phyloP scores from a whole-genome alignment of 2,113 vertebrate genomes.

The Bos javanicus region DNA sequence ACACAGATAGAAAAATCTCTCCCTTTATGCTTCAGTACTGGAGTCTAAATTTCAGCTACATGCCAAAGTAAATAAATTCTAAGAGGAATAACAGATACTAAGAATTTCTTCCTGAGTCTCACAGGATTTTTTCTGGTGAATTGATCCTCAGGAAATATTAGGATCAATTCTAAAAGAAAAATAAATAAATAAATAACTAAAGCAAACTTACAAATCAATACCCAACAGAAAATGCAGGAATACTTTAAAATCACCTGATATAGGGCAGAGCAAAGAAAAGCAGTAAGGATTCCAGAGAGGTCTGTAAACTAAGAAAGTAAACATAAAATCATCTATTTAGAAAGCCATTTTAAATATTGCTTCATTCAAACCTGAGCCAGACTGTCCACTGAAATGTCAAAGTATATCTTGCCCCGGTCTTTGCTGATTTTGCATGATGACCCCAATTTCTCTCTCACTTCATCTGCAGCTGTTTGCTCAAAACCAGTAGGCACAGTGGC shows the following conservation, averaged over 20 bases:
- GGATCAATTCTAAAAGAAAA: not conserved
- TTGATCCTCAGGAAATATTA: slow-evolving; percentile 12
- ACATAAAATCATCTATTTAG: not conserved
- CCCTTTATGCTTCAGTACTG: not conserved
- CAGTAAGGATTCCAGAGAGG: not conserved
- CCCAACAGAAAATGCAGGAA: slow-evolving; percentile 8
- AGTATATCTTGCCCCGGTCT: slow-evolving; percentile 96
- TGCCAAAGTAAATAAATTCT: slow-evolving; percentile 17
- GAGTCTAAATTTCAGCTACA: slow-evolving; percentile 22
- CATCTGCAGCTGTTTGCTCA: slow-evolving; percentile 92
- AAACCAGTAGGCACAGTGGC: slow-evolving; percentile 97
- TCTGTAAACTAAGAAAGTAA: slow-evolving; percentile 2
- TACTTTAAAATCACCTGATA: not conserved
- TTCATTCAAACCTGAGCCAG: slow-evolving; percentile 86
- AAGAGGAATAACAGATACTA: not conserved
- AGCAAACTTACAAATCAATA: slow-evolving; percentile 24
- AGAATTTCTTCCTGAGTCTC: slow-evolving; percentile 19
- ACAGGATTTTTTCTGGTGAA: slow-evolving; percentile 10
- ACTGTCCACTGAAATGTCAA: slow-evolving; percentile 86
- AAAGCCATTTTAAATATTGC: slow-evolving; percentile 43
- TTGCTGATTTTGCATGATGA: slow-evolving; percentile 88
- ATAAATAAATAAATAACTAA: not conserved
- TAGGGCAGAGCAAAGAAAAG: not conserved
- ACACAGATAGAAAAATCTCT: not conserved
- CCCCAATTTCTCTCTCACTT: slow-evolving; percentile 93